phyloP scores from a whole-genome alignment of 1,140 invertebrate species.

The Zaprionus vittiger region DNA sequence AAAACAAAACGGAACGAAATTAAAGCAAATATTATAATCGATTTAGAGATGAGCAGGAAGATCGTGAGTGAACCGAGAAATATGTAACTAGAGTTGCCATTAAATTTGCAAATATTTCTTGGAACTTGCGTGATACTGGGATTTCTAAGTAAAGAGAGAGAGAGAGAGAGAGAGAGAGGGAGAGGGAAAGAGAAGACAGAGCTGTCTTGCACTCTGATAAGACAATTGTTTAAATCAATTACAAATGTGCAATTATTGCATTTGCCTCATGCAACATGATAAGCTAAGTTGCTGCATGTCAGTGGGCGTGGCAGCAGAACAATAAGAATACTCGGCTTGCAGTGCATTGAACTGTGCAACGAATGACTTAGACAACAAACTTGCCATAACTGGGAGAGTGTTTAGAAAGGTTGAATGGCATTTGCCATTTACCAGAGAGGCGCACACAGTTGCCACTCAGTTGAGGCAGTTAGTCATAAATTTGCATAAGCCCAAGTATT shows the following conservation, averaged over 20 bases:
- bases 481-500: conserved; percentile 74
- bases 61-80: neutral
- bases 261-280: conserved; percentile 18
- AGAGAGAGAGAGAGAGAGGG: neutral
- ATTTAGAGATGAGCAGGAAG: conserved; percentile 24
- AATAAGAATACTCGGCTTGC: conserved; percentile 16
- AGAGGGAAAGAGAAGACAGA: neutral
- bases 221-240: conserved; percentile 49
- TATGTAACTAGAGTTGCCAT: neutral
- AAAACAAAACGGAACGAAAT: conserved; percentile 35
- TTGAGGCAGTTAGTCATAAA: conserved; percentile 73
- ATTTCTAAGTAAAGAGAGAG: neutral
- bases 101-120: neutral
- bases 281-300: conserved; percentile 20
- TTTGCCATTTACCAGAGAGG: conserved; percentile 62
- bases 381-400: conserved; percentile 55
- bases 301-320: conserved; percentile 60
- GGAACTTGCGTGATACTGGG: neutral
- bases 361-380: conserved; percentile 55
- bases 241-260: conserved; percentile 31
- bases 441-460: conserved; percentile 50
- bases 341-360: conserved; percentile 66
- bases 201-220: conserved; percentile 24
- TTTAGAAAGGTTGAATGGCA: conserved; percentile 79
- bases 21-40: conserved; percentile 35